A percentile compares a stretch with the other conserved stretches of the same genome.
phyloP scores from a whole-genome alignment of 2,113 vertebrate genomes.

The Ploceus nigricollis region DNA sequence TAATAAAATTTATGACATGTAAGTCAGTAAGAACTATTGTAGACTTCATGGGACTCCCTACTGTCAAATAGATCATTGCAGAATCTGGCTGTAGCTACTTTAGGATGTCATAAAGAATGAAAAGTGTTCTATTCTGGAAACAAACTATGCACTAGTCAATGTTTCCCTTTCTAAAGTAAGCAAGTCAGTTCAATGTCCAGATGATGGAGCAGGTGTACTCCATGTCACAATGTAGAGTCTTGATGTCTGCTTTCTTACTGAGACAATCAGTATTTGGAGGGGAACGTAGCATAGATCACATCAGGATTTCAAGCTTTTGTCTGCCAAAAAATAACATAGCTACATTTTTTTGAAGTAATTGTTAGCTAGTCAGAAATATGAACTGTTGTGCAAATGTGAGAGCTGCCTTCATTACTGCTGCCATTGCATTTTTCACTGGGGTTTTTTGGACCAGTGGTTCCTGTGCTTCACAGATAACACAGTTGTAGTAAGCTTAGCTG shows the following conservation, averaged over 20 bases:
- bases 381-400: neutral
- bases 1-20: neutral
- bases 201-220: neutral
- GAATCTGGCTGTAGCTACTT: neutral
- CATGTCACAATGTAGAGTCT: neutral
- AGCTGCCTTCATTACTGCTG: neutral
- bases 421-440: neutral
- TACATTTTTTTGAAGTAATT: neutral
- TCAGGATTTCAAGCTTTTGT: neutral
- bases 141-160: neutral
- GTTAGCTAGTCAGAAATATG: neutral
- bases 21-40: neutral
- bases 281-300: neutral
- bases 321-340: neutral
- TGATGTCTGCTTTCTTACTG: neutral
- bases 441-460: neutral
- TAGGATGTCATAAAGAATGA: neutral
- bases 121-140: neutral
- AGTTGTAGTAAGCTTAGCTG: neutral
- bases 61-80: neutral
- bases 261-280: neutral
- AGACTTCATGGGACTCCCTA: neutral
- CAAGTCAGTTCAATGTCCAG: neutral
- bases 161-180: neutral
- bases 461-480: neutral